Evolutionary conservation across 1,140 invertebrate species (phyloP).

Genomic region (Pseudomyrmex dendroicus): DNA sequence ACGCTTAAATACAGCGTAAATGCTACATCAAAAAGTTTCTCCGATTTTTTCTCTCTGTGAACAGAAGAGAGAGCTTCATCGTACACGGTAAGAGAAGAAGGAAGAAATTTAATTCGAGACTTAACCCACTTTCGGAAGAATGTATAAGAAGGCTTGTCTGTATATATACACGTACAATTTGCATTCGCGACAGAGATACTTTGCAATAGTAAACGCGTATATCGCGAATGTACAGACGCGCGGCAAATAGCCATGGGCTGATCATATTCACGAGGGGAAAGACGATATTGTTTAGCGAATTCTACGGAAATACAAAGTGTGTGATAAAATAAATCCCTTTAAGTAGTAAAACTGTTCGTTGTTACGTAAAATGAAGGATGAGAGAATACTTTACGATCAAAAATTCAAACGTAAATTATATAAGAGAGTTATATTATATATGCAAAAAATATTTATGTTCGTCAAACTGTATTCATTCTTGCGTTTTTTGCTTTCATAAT

Average conservation of each 20-base stretch:
- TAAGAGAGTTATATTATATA: not conserved
- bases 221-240: conserved; percentile 3
- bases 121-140: conserved; percentile 74
- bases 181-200: conserved; percentile 24
- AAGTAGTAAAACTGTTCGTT: not conserved
- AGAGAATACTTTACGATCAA: not conserved
- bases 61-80: conserved; percentile 37
- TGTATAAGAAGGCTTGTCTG: conserved; percentile 43
- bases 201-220: conserved; percentile 19
- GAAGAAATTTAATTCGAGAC: conserved; percentile 70
- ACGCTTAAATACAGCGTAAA: conserved; percentile 38
- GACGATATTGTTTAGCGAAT: conserved; percentile 26
- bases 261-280: not conserved
- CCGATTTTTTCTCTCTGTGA: conserved; percentile 30
- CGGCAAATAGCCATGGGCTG: not conserved
- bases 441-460: no score
- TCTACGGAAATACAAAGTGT: not conserved
- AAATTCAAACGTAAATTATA: conserved; percentile 25
- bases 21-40: conserved; percentile 63
- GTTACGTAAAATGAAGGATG: not conserved
- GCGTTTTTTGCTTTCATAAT: no score
- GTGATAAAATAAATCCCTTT: conserved; percentile 25
- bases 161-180: conserved; percentile 33
- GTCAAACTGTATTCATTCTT: no score
- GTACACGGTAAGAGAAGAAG: not conserved